Percentiles rank a stretch among this genome's conserved stretches.
Conservation (phyloP, 1,140 invertebrate genomes). For the Monochamus saltuarius region DNA sequence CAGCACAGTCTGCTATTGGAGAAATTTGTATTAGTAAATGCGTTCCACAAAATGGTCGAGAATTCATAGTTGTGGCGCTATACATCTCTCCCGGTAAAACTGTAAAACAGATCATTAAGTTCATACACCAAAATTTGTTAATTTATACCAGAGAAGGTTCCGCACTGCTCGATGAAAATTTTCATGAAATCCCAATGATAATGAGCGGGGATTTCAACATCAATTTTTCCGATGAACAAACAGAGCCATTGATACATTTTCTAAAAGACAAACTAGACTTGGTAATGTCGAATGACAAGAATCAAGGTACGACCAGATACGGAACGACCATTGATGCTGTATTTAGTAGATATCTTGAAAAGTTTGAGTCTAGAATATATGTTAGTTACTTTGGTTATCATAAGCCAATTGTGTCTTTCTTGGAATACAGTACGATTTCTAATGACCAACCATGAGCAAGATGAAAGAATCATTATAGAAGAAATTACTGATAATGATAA, state of each 20-base stretch:
- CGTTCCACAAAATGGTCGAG: neutral
- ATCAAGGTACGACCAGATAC: conserved; percentile 7
- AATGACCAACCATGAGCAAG: too few relatives aligned
- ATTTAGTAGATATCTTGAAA: conserved; percentile 1
- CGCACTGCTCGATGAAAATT: neutral
- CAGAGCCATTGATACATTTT: neutral
- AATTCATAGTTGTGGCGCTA: neutral
- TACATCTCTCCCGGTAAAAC: neutral
- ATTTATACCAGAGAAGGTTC: neutral
- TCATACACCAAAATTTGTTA: neutral
- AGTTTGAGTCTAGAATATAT: neutral
- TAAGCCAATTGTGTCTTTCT: conserved; percentile 12
- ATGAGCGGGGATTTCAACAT: conserved; percentile 9
- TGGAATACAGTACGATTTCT: too few relatives aligned
- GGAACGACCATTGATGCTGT: conserved; percentile 9
- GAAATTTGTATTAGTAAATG: neutral
- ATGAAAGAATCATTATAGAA: too few relatives aligned
- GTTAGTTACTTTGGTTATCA: conserved; percentile 13
- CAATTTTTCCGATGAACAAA: conserved; percentile 10
- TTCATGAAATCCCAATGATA: neutral
- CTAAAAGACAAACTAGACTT: conserved; percentile 2
- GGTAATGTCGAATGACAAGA: neutral
- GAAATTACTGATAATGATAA: too few relatives aligned
- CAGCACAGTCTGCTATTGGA: neutral
- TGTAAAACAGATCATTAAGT: neutral